Conservation (phyloP, 1,140 invertebrate species). For the Penaeus chinensis region DNA sequence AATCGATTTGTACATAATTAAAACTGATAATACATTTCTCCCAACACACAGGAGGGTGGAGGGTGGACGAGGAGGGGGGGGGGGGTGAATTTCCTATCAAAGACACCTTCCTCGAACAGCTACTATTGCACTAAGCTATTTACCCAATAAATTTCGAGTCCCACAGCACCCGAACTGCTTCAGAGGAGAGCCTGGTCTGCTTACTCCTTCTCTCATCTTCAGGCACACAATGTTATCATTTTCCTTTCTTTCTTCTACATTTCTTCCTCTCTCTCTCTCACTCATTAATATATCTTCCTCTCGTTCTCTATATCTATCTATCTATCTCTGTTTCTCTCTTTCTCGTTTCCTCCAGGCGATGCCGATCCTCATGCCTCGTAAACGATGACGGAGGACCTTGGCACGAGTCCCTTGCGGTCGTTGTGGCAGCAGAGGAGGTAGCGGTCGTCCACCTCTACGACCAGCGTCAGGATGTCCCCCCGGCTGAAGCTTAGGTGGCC, state of each 20-base stretch:
- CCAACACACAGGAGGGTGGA: too few relatives aligned
- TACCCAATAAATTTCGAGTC: slow-evolving; percentile 16
- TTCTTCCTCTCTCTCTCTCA: neutral
- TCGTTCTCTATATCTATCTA: slow-evolving; percentile 9
- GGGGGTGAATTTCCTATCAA: too few relatives aligned
- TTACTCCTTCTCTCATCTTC: neutral
- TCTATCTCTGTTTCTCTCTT: neutral
- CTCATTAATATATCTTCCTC: neutral
- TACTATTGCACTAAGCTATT: neutral
- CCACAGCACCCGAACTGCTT: slow-evolving; percentile 24
- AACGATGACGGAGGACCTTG: slow-evolving; percentile 79
- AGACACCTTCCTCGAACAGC: neutral
- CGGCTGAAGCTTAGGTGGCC: slow-evolving; percentile 84
- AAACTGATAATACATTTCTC: too few relatives aligned
- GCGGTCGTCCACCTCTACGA: slow-evolving; percentile 81
- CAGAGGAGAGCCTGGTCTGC: slow-evolving; percentile 6
- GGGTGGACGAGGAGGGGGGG: too few relatives aligned
- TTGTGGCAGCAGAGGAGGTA: slow-evolving; percentile 82
- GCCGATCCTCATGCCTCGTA: slow-evolving; percentile 63
- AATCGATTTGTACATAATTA: too few relatives aligned
- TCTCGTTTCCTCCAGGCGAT: neutral
- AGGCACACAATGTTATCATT: neutral
- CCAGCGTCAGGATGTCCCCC: slow-evolving; percentile 79
- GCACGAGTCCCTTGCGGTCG: slow-evolving; percentile 82
- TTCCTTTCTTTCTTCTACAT: neutral